phyloP scores from a whole-genome alignment of 2,888 invertebrate species.

The Drosophila nigritarsus region DNA sequence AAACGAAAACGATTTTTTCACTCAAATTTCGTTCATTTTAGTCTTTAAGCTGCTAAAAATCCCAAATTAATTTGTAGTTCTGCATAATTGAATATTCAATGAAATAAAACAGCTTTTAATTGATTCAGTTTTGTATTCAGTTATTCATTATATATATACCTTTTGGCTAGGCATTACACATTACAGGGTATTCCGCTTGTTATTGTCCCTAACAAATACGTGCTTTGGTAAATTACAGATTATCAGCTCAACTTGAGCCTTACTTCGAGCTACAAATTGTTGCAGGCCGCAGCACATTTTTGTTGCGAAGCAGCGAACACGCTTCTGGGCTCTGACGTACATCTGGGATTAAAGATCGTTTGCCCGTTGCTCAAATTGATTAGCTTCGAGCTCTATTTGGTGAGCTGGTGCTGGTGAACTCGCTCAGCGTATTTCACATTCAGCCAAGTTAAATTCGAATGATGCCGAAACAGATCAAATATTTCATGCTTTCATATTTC shows the following conservation, averaged over 20 bases:
- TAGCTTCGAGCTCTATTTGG: not conserved
- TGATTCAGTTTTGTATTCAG: not conserved
- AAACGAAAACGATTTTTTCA: not conserved
- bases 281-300: not conserved
- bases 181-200: slow-evolving; percentile 1
- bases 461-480: not conserved
- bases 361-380: not conserved
- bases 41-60: not conserved
- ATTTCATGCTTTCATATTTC: not conserved
- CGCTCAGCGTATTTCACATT: not conserved
- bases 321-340: not conserved
- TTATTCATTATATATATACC: not conserved
- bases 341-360: not conserved
- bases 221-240: slow-evolving; percentile 1
- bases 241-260: slow-evolving; percentile 15
- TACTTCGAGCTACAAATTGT: not conserved
- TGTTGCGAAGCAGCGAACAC: not conserved
- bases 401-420: slow-evolving; percentile 1
- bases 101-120: not conserved
- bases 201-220: slow-evolving; percentile 3
- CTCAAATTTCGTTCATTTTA: not conserved
- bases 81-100: not conserved
- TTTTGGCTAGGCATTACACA: not conserved
- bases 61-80: not conserved
- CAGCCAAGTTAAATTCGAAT: not conserved